Conservation (phyloP, 1,140 invertebrate species). For the Ectropis grisescens region DNA sequence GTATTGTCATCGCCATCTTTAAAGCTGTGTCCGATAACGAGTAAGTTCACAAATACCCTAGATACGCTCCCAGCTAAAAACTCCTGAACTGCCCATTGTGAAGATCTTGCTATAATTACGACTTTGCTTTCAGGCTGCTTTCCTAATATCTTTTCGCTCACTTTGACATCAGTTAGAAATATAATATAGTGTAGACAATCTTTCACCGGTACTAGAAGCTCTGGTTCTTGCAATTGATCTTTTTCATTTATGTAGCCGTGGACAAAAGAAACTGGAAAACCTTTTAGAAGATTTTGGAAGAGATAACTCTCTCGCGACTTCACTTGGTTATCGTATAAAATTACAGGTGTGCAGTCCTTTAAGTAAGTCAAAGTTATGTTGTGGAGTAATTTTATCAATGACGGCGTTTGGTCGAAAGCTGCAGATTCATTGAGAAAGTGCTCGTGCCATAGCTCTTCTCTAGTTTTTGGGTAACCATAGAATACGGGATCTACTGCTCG, state of each 20-base stretch:
- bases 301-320: constrained; percentile 68
- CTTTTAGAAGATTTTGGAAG: constrained; percentile 71
- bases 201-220: constrained; percentile 36
- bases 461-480: constrained; percentile 70
- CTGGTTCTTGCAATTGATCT: constrained; percentile 36
- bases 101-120: constrained; percentile 74
- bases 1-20: constrained; percentile 48
- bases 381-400: constrained; percentile 70
- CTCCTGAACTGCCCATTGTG: constrained; percentile 79
- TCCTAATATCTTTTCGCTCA: constrained; percentile 69
- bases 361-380: constrained; percentile 72
- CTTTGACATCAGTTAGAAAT: constrained; percentile 74
- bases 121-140: constrained; percentile 72
- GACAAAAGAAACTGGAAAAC: constrained; percentile 70
- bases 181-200: constrained; percentile 75
- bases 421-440: constrained; percentile 52
- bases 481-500: constrained; percentile 58
- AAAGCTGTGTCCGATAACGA: constrained; percentile 74
- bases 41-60: constrained; percentile 75
- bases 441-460: constrained; percentile 63
- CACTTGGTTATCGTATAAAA: constrained; percentile 73
- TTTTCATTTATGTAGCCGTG: constrained; percentile 72
- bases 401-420: constrained; percentile 62
- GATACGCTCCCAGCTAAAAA: constrained; percentile 74
- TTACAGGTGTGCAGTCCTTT: constrained; percentile 71